Percentiles rank a stretch among this genome's conserved stretches.
Evolutionary conservation across 2,888 invertebrate species (phyloP).

Genomic region (Anodontia alba): DNA sequence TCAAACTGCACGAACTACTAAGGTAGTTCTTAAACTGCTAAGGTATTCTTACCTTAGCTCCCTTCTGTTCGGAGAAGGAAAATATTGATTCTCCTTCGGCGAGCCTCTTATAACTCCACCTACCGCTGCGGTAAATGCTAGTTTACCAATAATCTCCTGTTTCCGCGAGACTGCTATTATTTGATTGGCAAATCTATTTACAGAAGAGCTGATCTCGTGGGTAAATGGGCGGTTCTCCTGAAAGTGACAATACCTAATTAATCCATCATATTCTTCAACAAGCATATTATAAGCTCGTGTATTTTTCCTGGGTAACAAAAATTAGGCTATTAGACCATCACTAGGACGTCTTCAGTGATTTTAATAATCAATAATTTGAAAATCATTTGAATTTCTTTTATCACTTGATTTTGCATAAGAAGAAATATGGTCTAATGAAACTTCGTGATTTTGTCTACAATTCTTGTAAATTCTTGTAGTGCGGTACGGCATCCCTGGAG

Average conservation of each 20-base stretch:
- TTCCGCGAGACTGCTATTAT: too few relatives aligned
- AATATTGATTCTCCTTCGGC: too few relatives aligned
- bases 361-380: slow-evolving; percentile 9
- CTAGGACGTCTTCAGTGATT: background rate
- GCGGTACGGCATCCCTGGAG: slow-evolving; percentile 21
- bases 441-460: background rate
- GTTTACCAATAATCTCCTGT: too few relatives aligned
- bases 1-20: too few relatives aligned
- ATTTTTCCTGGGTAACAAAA: slow-evolving; percentile 21
- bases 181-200: background rate
- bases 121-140: too few relatives aligned
- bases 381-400: background rate
- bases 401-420: too few relatives aligned
- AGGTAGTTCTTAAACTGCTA: too few relatives aligned
- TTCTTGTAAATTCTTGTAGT: slow-evolving; percentile 10
- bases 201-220: background rate
- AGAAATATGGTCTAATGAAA: background rate
- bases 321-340: slow-evolving; percentile 11
- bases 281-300: slow-evolving; percentile 3
- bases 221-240: background rate
- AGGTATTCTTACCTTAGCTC: too few relatives aligned
- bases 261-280: slow-evolving; percentile 2
- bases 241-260: background rate
- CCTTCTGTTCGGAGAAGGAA: too few relatives aligned
- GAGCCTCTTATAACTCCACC: too few relatives aligned